Percentiles rank a stretch among this genome's conserved stretches.
phyloP scores from a whole-genome alignment of 2,888 invertebrate genomes.

The Ligdia adustata region DNA sequence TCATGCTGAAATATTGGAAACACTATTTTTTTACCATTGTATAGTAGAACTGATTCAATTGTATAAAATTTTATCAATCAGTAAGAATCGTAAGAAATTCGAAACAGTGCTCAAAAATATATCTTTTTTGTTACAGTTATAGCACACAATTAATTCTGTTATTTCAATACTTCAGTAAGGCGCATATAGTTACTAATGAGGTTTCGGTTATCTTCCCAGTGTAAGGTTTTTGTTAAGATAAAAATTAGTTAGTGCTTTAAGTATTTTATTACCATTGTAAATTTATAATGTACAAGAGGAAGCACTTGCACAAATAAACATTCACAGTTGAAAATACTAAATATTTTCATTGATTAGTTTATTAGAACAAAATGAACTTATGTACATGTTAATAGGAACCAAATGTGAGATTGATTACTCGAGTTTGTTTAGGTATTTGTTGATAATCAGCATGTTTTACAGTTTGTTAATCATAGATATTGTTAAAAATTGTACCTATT shows the following conservation, averaged over 20 bases:
- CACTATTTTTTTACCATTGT: no score
- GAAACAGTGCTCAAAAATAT: no score
- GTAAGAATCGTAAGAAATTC: no score
- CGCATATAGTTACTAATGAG: no score
- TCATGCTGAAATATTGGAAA: no score
- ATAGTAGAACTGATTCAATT: no score
- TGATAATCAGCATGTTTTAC: constrained; percentile 51
- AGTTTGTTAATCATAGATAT: constrained; percentile 44
- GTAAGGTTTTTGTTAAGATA: constrained; percentile 29
- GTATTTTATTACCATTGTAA: constrained; percentile 21
- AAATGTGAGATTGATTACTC: constrained; percentile 38
- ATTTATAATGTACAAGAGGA: constrained; percentile 21
- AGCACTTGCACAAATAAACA: constrained; percentile 35
- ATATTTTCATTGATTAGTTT: constrained; percentile 30
- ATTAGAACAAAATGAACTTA: constrained; percentile 20
- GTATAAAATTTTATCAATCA: no score
- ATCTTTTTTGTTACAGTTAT: no score
- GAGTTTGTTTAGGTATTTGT: constrained; percentile 43
- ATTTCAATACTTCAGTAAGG: no score
- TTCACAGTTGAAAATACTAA: constrained; percentile 27
- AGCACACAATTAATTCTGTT: no score
- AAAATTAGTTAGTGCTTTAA: constrained; percentile 25
- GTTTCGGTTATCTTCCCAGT: constrained; percentile 8
- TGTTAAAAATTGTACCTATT: constrained; percentile 45
- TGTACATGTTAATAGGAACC: constrained; percentile 32